Evolutionary conservation across 2,888 invertebrate genomes (phyloP), one percentile per base, ranked within the genome.

Genomic region (Halictus ligatus): DNA sequence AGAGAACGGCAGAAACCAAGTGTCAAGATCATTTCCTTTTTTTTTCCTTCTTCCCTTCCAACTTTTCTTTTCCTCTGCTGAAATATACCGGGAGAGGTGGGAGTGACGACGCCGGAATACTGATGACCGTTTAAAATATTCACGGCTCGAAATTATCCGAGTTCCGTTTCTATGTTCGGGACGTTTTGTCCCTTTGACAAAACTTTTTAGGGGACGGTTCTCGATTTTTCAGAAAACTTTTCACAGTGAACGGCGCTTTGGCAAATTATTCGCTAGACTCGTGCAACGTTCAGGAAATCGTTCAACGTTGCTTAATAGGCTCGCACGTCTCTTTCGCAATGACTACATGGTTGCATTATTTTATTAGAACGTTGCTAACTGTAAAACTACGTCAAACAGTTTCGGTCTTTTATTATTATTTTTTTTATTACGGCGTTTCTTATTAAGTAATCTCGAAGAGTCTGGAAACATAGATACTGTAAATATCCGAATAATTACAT

Each of bases 21-120:
- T 84, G 78, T 85, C 79, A 83, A 83, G 83, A 85, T 79, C 83
- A 83, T 75, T 85, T 79, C 64, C 54, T 73, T 76, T 83, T 85
- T 79, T 82, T 15, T 48, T 2, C 29, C 7, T 18, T 18, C 50
- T 54, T 84, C 67, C 43, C n/a, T 48, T 54, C 78, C 76, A 46
- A 46, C 64, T 18, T 64, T 18, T 64, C 25, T 15, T 29, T 18
- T 40, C 25, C 15, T 13, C 35, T 43, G 48, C 12, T 35, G 15
- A 74, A 74, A 25, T 40, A 71, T n/a, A 8, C 40, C 2, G 25
- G n/a, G 35, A 18, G 21, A 71, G n/a, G 13, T 43, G 43, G 71
- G 12, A 21, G 29, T 7, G 67, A 21, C 35, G 50, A 43, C 15
- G 15, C 29, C 15, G n/a, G 72, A 76, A 54, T 75, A 75, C 46